Evolutionary conservation across 2,888 invertebrate genomes (phyloP), one percentile per base, ranked within the genome.

Genomic region (Isoperla grammatica): DNA sequence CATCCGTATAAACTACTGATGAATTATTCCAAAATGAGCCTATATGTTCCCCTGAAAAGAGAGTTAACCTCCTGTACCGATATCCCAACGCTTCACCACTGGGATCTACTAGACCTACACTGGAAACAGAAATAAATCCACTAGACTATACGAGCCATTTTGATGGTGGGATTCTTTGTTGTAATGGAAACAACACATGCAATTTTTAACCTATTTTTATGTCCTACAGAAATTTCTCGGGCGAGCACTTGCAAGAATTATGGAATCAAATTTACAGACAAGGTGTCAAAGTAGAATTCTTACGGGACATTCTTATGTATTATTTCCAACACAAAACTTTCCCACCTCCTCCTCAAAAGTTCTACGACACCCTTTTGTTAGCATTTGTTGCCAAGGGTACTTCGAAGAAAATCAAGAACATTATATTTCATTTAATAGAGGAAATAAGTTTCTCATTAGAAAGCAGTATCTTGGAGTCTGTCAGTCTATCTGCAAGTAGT

Each of bases 401-500:
- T 9, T 58, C 60, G 2, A 62, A 55, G 49, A 64, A 62, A 48
- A 57, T 61, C 43, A 64, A 62, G 59, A 59, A 54, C 39, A 49
- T 64, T 17, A 64, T 64, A 37, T 60, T 55, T 23, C 64, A 64
- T 23, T 57, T 64, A 12, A 46, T 64, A n/a, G 64, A 64, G 40
- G 64, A 64, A 45, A 43, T 61, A n/a, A 55, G 62, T 20, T 19
- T 46, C 5, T 49, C 48, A 29, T 17, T 64, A 35, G 56, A 62
- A 43, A 59, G 54, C 46, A 64, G 55, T 59, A 57, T 64, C 43
- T 13, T 61, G 12, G 62, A 64, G 29, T 58, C 60, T 20, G 46
- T 62, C 4, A 39, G 59, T 23, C 46, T 63, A 17, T 59, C 61
- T 22, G 42, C 57, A 5, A 57, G 56, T 56, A 48, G 39, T 8